These are phyloP conservation scores for Yponomeuta sedellus DNA, from an alignment of 2,888 invertebrate genomes.

Conservation along the genomic window DNA sequence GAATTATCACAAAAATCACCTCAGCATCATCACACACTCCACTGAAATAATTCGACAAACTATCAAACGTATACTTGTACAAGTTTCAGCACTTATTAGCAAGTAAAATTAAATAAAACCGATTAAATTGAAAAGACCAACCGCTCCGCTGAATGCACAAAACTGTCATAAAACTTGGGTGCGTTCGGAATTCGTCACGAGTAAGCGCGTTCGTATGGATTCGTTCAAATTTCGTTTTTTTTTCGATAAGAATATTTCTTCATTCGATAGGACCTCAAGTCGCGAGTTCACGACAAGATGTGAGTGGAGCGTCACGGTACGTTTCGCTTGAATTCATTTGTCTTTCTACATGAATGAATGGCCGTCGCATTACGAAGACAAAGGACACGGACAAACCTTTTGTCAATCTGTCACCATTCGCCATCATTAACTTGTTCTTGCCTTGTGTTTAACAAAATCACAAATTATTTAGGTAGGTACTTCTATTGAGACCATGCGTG, in stretches of 20 bases:
- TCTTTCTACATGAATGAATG: constrained; percentile 7
- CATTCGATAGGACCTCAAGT: too few relatives aligned
- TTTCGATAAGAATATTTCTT: not conserved
- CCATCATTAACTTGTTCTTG: not conserved
- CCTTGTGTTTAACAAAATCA: not conserved
- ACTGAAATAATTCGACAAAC: constrained; percentile 25
- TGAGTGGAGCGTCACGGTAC: constrained; percentile 1
- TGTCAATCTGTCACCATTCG: not conserved
- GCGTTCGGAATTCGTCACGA: not conserved
- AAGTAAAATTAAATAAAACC: not conserved
- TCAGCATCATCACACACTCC: constrained; percentile 50
- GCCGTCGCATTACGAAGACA: not conserved
- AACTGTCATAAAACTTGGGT: constrained; percentile 5
- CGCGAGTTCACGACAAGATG: constrained; percentile 2
- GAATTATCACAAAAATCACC: constrained; percentile 32
- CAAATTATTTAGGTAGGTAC: too few relatives aligned
- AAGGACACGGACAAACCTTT: not conserved
- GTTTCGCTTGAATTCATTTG: constrained; percentile 14
- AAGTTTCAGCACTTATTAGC: not conserved
- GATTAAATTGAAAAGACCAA: not conserved
- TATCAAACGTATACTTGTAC: constrained; percentile 21
- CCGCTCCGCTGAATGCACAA: not conserved
- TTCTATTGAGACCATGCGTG: not conserved
- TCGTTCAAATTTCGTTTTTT: constrained; percentile 2
- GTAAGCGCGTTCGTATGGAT: not conserved